phyloP scores from a whole-genome alignment of 1,140 invertebrate species.

The Halictus rubicundus region DNA sequence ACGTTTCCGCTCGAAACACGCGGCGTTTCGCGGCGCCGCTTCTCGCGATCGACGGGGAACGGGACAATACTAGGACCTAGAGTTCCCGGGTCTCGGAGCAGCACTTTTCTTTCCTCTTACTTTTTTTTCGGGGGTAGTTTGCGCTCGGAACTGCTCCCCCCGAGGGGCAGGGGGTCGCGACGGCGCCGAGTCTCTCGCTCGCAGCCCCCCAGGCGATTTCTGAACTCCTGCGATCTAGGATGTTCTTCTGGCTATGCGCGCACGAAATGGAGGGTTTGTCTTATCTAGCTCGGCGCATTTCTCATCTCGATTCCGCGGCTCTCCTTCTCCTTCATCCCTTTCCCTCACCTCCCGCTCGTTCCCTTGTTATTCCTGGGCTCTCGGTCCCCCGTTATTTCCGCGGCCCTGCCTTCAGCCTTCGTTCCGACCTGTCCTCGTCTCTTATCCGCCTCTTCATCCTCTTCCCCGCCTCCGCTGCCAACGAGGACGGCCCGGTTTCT shows the following conservation, averaged over 20 bases:
- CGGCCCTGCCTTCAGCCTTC: not conserved
- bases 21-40: not conserved
- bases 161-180: conserved; percentile 12
- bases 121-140: not conserved
- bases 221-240: conserved; percentile 46
- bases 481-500: not conserved
- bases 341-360: not conserved
- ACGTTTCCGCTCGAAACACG: not conserved
- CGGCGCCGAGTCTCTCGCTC: not conserved
- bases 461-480: too few species aligned
- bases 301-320: conserved; percentile 44
- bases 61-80: too few species aligned
- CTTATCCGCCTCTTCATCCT: not conserved
- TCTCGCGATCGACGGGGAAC: not conserved
- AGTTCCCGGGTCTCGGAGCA: too few species aligned
- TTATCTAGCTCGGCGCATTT: conserved; percentile 53
- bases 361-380: conserved; percentile 2
- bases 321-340: not conserved
- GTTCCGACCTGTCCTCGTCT: not conserved
- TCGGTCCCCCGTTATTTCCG: not conserved
- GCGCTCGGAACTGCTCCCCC: not conserved
- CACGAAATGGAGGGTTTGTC: conserved; percentile 45
- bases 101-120: not conserved
- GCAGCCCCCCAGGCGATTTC: conserved; percentile 41
- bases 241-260: conserved; percentile 44